Evolutionary conservation across 2,797 vertebrate species (phyloP).

Genomic region (Tokudaia tokunoshimensis): DNA sequence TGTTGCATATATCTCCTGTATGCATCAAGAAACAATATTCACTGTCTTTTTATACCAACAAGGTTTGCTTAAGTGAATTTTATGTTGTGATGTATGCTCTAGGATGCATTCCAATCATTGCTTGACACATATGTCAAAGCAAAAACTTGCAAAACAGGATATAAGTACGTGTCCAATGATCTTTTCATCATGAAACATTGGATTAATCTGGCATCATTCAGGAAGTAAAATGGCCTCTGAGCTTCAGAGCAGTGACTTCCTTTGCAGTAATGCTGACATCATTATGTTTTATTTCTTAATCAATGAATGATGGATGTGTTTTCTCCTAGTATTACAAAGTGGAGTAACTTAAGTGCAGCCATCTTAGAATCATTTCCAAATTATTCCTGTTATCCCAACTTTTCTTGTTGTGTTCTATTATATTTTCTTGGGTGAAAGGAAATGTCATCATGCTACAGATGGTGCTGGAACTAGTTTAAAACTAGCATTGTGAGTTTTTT

Average conservation of each 20-base stretch:
- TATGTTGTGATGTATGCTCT: background rate
- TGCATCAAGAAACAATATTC: background rate
- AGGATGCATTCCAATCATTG: background rate
- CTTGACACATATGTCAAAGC: background rate
- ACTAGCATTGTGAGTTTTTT: background rate
- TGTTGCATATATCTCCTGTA: too few species aligned
- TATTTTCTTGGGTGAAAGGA: background rate
- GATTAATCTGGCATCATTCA: background rate
- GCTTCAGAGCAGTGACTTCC: background rate
- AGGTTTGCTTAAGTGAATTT: background rate
- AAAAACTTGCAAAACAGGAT: background rate
- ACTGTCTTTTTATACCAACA: background rate
- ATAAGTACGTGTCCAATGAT: background rate
- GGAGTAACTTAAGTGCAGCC: background rate
- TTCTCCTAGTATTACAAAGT: background rate
- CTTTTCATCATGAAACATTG: background rate
- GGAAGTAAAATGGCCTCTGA: background rate
- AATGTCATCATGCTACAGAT: background rate
- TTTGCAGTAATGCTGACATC: background rate
- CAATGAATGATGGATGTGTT: background rate
- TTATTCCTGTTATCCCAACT: background rate
- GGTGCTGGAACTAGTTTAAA: conserved; percentile 2
- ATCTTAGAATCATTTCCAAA: background rate
- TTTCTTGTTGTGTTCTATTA: background rate
- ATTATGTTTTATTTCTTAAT: background rate